A percentile compares a stretch with the other conserved stretches of the same genome.
Evolutionary conservation across 64 coral and sea anemone genomes (phyloP).

Genomic region (Cladopsammia gracilis): DNA sequence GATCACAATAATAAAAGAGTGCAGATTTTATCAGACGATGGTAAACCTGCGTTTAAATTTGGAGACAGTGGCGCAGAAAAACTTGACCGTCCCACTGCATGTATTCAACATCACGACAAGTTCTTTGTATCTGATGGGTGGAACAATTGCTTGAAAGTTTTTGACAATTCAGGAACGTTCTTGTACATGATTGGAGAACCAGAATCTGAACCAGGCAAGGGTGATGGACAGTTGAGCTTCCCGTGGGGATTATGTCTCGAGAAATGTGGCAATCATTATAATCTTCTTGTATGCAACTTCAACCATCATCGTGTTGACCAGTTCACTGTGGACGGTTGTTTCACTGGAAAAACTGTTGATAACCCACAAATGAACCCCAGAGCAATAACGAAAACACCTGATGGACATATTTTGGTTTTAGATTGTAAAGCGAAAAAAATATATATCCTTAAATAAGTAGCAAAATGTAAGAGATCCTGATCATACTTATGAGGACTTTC

Average conservation of each 20-base stretch:
- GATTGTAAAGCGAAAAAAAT: too few species aligned
- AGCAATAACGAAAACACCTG: too few species aligned
- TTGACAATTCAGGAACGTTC: conserved; percentile 14
- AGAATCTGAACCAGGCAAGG: neutral
- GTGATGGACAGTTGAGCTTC: conserved; percentile 9
- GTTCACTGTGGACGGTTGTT: conserved; percentile 27
- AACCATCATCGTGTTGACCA: conserved; percentile 9
- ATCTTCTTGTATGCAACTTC: conserved; percentile 25
- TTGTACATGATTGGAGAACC: conserved; percentile 29
- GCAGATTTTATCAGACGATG: conserved; percentile 46
- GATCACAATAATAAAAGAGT: neutral
- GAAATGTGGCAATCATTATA: conserved; percentile 6
- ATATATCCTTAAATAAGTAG: too few species aligned
- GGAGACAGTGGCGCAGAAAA: neutral
- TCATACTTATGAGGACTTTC: too few species aligned
- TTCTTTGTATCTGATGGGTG: conserved; percentile 34
- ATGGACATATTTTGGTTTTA: too few species aligned
- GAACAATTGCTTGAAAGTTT: conserved; percentile 62
- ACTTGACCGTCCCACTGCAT: neutral
- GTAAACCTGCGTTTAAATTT: conserved; percentile 13
- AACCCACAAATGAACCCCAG: neutral
- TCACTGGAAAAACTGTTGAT: conserved; percentile 8
- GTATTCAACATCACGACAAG: neutral
- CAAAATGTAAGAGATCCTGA: too few species aligned
- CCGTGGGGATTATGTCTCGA: conserved; percentile 29